Percentiles rank a stretch among this genome's conserved stretches.
These are phyloP conservation scores for Cardiocondyla obscurior DNA, from an alignment of 1,140 invertebrate genomes.

Conservation along the genomic window DNA sequence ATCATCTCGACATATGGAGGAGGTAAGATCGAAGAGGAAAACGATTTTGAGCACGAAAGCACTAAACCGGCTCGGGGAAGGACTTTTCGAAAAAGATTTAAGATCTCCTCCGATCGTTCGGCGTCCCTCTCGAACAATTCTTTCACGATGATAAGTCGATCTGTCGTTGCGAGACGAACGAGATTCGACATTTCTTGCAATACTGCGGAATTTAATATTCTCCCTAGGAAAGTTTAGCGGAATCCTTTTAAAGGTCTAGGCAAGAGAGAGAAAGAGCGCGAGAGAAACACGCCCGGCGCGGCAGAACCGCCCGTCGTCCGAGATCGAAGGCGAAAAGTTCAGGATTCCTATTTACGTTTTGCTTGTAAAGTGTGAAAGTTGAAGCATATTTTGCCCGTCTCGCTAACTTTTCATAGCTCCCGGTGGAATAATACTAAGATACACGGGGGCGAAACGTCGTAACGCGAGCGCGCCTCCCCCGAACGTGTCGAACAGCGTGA, in stretches of 20 bases:
- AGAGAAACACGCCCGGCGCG: slow-evolving; percentile 30
- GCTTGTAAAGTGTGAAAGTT: slow-evolving; percentile 58
- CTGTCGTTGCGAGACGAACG: slow-evolving; percentile 52
- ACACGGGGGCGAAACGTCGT: slow-evolving; percentile 43
- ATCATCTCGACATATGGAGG: slow-evolving; percentile 56
- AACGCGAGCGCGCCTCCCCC: slow-evolving; percentile 22
- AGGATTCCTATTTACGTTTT: slow-evolving; percentile 59
- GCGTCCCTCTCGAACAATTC: slow-evolving; percentile 32
- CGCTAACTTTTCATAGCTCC: slow-evolving; percentile 62
- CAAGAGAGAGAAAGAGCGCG: no score
- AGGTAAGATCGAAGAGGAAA: slow-evolving; percentile 38
- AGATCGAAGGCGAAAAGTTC: slow-evolving; percentile 58
- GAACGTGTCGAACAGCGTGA: slow-evolving; percentile 31
- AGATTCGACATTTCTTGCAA: slow-evolving; percentile 53
- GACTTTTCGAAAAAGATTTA: slow-evolving; percentile 47
- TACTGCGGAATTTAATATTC: slow-evolving; percentile 53
- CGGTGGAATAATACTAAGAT: slow-evolving; percentile 47
- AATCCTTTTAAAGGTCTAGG: slow-evolving; percentile 45
- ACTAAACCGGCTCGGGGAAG: slow-evolving; percentile 35
- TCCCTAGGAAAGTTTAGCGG: slow-evolving; percentile 43
- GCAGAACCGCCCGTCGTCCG: background rate
- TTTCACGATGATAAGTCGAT: slow-evolving; percentile 54
- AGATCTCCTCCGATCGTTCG: slow-evolving; percentile 33
- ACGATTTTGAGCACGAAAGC: slow-evolving; percentile 42
- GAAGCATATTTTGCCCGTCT: slow-evolving; percentile 59